These are phyloP conservation scores for Leucoma salicis DNA, from an alignment of 2,888 invertebrate species.

Conservation along the genomic window DNA sequence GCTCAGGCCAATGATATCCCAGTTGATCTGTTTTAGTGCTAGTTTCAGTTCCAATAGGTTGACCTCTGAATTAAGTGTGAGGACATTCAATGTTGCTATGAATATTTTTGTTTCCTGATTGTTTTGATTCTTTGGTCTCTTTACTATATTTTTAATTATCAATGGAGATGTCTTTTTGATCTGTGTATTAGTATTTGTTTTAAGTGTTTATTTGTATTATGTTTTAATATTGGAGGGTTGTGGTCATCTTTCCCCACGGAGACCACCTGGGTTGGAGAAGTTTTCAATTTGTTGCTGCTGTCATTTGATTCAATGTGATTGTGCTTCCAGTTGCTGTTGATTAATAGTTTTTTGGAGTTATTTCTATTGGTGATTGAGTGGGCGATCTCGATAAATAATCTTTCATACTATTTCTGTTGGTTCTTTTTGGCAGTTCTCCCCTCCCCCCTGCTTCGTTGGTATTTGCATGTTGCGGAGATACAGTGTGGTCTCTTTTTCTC, in stretches of 20 bases:
- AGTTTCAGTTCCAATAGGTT: not conserved
- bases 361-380: too few species aligned
- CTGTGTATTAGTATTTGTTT: not conserved
- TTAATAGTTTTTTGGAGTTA: too few species aligned
- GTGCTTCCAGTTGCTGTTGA: too few species aligned
- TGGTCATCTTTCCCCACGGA: not conserved
- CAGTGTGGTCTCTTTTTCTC: not conserved
- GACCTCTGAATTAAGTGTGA: not conserved
- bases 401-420: too few species aligned
- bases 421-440: too few species aligned
- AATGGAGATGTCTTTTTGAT: too few species aligned
- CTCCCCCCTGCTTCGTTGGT: not conserved
- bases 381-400: too few species aligned
- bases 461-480: not conserved
- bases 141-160: too few species aligned
- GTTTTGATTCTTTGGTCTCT: too few species aligned
- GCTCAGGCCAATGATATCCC: not conserved
- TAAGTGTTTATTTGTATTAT: not conserved
- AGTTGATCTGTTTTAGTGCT: not conserved
- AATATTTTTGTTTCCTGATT: not conserved
- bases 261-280: not conserved
- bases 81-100: not conserved
- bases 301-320: not conserved
- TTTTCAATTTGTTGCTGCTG: not conserved
- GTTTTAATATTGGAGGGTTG: not conserved